phyloP scores from a whole-genome alignment of 2,797 vertebrate species.

The Acanthurus tractus region DNA sequence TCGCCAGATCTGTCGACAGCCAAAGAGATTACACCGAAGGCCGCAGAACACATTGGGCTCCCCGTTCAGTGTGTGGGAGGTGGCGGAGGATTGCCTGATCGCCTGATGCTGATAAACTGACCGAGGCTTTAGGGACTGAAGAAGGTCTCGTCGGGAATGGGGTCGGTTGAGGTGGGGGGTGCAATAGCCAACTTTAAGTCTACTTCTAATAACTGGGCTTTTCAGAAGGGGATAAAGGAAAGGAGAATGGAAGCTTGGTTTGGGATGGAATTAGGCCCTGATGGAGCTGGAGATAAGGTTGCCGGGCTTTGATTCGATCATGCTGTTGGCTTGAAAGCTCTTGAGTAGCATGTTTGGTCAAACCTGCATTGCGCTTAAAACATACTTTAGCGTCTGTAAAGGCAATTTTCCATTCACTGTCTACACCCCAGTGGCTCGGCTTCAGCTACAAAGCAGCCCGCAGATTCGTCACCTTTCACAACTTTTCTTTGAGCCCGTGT shows the following conservation, averaged over 20 bases:
- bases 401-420: constrained; percentile 28
- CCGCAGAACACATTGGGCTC: constrained; percentile 66
- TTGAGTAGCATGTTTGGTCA: constrained; percentile 55
- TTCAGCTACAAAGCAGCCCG: constrained; percentile 1
- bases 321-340: constrained; percentile 58
- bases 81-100: constrained; percentile 72
- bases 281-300: constrained; percentile 75
- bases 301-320: constrained; percentile 67
- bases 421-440: constrained; percentile 2
- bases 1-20: constrained; percentile 78
- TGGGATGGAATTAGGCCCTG: constrained; percentile 72
- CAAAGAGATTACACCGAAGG: constrained; percentile 81
- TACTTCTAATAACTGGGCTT: constrained; percentile 79
- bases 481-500: constrained; percentile 38
- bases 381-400: constrained; percentile 14
- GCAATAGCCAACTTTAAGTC: constrained; percentile 70
- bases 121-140: constrained; percentile 68
- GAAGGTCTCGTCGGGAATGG: constrained; percentile 55
- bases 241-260: constrained; percentile 66
- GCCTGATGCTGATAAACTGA: constrained; percentile 79
- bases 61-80: constrained; percentile 48
- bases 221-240: constrained; percentile 72
- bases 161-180: constrained; percentile 20
- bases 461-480: constrained; percentile 25
- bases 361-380: constrained; percentile 30